Evolutionary conservation across 2,888 invertebrate species (phyloP).

Genomic region (Cenopis cana): DNA sequence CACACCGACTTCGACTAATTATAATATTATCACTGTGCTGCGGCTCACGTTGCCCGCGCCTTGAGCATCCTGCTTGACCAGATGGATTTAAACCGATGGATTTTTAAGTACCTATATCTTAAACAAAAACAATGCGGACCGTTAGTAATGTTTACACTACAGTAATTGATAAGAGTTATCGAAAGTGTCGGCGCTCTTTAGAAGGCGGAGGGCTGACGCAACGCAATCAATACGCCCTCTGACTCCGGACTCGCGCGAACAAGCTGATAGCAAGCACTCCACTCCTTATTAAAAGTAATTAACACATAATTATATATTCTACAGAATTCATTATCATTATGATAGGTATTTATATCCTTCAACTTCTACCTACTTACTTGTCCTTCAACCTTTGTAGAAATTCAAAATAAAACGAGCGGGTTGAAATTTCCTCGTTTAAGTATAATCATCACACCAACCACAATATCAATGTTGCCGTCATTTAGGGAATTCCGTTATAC

Average conservation of each 20-base stretch:
- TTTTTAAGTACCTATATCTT: no score
- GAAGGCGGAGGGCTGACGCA: conserved; percentile 60
- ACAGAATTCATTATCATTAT: neutral
- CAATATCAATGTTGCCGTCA: neutral
- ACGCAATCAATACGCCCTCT: conserved; percentile 75
- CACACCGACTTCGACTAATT: conserved; percentile 82
- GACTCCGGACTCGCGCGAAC: conserved; percentile 62
- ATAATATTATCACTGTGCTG: conserved; percentile 69
- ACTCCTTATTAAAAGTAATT: conserved; percentile 36
- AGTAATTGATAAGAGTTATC: conserved; percentile 31
- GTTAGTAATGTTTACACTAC: neutral
- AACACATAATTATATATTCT: no score
- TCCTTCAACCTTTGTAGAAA: no score
- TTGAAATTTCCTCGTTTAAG: neutral
- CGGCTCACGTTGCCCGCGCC: conserved; percentile 68
- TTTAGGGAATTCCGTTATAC: conserved; percentile 13
- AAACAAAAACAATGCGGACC: conserved; percentile 15
- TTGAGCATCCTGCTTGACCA: conserved; percentile 45
- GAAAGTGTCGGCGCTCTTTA: conserved; percentile 61
- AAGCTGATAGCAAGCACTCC: conserved; percentile 55
- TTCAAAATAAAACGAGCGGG: no score
- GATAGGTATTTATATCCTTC: no score
- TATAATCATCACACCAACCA: neutral
- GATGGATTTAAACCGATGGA: neutral
- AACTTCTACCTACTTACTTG: no score